Conservation (phyloP, 2,888 invertebrate species). For the Cheiracanthium punctorium region DNA sequence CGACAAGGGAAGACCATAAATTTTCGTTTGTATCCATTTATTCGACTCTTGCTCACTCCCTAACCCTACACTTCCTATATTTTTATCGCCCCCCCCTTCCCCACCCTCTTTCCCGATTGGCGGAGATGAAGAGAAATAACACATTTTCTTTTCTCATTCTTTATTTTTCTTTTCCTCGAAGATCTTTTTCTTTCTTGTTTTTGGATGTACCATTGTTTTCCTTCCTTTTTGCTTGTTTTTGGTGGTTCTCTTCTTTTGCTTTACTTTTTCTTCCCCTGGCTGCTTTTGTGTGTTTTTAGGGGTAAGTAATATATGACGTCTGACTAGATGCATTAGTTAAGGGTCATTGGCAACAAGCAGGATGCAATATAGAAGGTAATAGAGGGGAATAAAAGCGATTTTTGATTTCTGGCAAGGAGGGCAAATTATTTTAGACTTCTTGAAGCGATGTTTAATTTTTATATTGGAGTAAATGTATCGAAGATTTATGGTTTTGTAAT, state of each 20-base stretch:
- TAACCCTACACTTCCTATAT: conserved; percentile 12
- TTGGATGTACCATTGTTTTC: background rate
- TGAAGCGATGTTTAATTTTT: background rate
- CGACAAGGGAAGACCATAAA: conserved; percentile 49
- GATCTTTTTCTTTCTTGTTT: background rate
- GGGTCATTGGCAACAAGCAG: background rate
- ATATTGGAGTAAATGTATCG: no score
- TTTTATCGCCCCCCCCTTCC: conserved; percentile 22
- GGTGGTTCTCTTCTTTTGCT: background rate
- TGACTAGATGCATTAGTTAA: conserved; percentile 9
- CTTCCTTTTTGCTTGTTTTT: background rate
- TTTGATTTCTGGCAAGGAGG: background rate
- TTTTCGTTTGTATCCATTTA: conserved; percentile 68
- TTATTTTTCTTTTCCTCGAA: conserved; percentile 4
- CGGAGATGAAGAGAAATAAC: conserved; percentile 67
- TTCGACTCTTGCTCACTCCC: conserved; percentile 31
- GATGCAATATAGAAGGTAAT: conserved; percentile 15
- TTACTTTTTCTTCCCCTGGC: background rate
- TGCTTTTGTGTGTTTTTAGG: background rate
- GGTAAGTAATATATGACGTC: conserved; percentile 2
- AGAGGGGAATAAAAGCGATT: conserved; percentile 8
- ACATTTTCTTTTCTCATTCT: conserved; percentile 40
- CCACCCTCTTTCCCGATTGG: conserved; percentile 24
- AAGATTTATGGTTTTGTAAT: no score
- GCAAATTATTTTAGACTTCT: background rate